Evolutionary conservation across 2,888 invertebrate species (phyloP).

Genomic region (Andrena fulva): DNA sequence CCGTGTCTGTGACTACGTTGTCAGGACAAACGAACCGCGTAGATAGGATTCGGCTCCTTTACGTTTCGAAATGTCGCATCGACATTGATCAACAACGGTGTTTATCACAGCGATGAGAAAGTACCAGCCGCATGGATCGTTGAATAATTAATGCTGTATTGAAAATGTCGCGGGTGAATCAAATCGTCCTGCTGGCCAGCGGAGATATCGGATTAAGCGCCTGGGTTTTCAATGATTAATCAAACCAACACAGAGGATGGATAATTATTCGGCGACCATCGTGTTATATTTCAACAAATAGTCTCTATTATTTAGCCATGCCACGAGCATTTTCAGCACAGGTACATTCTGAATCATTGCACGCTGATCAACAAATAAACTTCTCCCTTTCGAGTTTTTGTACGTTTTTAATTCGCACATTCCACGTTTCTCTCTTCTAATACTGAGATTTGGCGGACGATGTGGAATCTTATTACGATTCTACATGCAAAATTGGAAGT

Average conservation of each 20-base stretch:
- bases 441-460: no score
- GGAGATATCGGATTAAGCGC: neutral
- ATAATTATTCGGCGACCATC: neutral
- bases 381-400: no score
- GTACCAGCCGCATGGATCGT: neutral
- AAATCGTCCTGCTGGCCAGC: neutral
- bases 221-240: slow-evolving; percentile 9
- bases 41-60: neutral
- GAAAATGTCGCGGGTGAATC: slow-evolving; percentile 3
- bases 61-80: neutral
- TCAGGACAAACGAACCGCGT: no score
- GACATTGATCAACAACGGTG: neutral
- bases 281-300: slow-evolving; percentile 7
- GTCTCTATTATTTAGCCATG: neutral
- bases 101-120: neutral
- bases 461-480: no score
- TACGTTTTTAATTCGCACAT: no score
- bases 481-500: no score
- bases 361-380: neutral
- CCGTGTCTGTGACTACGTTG: no score
- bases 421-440: no score
- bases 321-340: neutral
- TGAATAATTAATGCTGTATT: slow-evolving; percentile 6
- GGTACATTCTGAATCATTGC: neutral
- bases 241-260: neutral